Evolutionary conservation across 2,797 vertebrate genomes (phyloP), one percentile per base, ranked within the genome.

Genomic region (Sylvia borin): DNA sequence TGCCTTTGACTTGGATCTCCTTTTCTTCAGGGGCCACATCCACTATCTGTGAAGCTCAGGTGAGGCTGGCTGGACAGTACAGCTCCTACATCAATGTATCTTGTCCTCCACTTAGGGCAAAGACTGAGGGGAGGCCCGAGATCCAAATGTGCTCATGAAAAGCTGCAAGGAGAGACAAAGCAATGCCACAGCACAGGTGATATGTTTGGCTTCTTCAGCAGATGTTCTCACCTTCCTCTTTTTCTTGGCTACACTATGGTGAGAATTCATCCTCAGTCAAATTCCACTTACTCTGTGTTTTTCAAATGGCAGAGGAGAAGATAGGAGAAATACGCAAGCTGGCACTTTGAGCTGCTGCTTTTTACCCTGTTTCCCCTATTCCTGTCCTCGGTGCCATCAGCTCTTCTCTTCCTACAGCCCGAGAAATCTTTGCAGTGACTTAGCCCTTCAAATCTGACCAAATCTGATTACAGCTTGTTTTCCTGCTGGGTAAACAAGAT

Each of bases 381-480:
- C 16, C 40, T 14, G 20, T 20, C 80, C 40, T 87, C 0, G 0
- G 29, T 66, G 55, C 36, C 43, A 43, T 42, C 43, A 55, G 36
- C 34, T 87, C 25, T 51, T 62, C 84, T 67, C 11, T 20, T 68
- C 25, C 61, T 26, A 16, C 6, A 74, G 61, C 82, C 61, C 11
- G 29, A 81, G 38, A 14, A 27, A 80, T 58, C 85, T 65, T 66
- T n/a, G 38, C 51, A 81, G 42, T 22, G 71, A 90, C 36, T 84
- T 51, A 85, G 66, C 27, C 76, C 76, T 77, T 70, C 62, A 43
- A 57, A 87, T 85, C 54, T 77, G 72, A 74, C 57, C 0, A 1
- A 92, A 91, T 54, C 68, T 88, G 78, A 92, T 93, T 74, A 92
- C 53, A 92, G 48, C 68, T 90, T 92, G 81, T 80, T 91, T 68